These are phyloP conservation scores for Coecobrya sp. DNA, from an alignment of 2,888 invertebrate species.

Conservation along the genomic window DNA sequence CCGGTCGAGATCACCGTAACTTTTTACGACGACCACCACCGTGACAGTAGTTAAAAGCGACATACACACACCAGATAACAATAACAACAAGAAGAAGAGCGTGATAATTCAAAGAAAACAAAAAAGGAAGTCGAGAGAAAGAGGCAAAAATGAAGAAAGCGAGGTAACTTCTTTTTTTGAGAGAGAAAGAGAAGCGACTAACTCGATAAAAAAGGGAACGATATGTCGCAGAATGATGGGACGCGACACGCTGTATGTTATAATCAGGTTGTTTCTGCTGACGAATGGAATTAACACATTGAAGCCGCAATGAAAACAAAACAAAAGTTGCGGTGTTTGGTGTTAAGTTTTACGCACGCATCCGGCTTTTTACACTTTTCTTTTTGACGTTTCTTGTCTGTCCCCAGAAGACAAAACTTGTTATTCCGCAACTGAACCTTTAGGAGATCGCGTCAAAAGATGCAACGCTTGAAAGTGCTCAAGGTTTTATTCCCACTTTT, in stretches of 20 bases:
- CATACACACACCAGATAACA: background rate
- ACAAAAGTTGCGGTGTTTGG: conserved; percentile 4
- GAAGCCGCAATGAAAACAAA: conserved; percentile 32
- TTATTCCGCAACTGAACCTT: background rate
- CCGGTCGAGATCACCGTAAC: conserved; percentile 8
- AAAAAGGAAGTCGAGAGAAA: background rate
- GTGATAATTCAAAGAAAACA: conserved; percentile 18
- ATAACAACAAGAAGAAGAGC: background rate
- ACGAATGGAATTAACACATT: background rate
- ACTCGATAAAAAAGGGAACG: too few species aligned
- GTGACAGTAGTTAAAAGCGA: background rate
- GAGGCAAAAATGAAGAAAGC: background rate
- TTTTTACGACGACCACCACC: conserved; percentile 40
- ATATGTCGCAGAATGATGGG: too few species aligned
- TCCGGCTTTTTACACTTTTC: background rate
- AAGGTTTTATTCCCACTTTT: conserved; percentile 18
- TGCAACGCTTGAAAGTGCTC: conserved; percentile 7
- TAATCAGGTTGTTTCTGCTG: conserved; percentile 32
- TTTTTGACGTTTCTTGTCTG: background rate
- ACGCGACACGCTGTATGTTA: background rate
- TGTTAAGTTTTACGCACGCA: conserved; percentile 4
- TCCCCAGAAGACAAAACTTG: conserved; percentile 34
- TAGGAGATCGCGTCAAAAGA: background rate
- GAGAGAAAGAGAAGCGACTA: background rate
- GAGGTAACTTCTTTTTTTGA: background rate